These are phyloP conservation scores for Oasisia sp. DNA, from an alignment of 2,888 invertebrate species.

Conservation along the genomic window DNA sequence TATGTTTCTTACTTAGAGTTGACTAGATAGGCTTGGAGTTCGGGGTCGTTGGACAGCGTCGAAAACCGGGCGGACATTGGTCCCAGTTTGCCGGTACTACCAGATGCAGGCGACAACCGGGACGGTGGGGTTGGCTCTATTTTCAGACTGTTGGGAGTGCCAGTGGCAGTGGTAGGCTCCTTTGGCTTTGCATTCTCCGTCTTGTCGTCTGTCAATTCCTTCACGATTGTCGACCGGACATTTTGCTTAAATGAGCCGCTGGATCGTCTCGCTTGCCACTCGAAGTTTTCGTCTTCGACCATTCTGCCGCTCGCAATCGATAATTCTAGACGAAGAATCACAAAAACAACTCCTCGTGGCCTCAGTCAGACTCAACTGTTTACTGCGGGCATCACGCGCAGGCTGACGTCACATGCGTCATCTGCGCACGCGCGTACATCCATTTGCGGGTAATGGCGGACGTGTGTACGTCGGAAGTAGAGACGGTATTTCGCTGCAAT, in stretches of 20 bases:
- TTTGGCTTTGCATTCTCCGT: too few relatives aligned
- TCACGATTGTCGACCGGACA: not conserved
- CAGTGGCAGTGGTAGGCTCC: too few relatives aligned
- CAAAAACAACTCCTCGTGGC: conserved; percentile 5
- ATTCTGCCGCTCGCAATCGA: not conserved
- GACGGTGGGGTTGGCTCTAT: too few relatives aligned
- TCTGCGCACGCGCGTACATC: not conserved
- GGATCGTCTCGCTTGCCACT: not conserved
- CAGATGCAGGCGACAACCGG: too few relatives aligned
- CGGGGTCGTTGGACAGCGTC: too few relatives aligned
- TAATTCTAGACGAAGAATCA: not conserved
- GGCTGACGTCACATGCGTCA: not conserved
- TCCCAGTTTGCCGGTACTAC: too few relatives aligned
- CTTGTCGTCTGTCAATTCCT: not conserved
- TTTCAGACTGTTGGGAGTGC: too few relatives aligned
- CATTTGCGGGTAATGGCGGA: conserved; percentile 17
- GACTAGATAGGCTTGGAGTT: too few relatives aligned
- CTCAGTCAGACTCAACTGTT: not conserved
- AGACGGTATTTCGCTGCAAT: not conserved
- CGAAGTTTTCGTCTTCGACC: not conserved
- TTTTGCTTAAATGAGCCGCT: not conserved
- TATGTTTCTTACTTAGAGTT: too few relatives aligned
- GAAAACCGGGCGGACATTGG: too few relatives aligned
- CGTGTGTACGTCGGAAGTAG: not conserved
- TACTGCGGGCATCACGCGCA: conserved; percentile 9